phyloP scores from a whole-genome alignment of 2,888 invertebrate genomes.

The Sphaerophoria rueppellii region DNA sequence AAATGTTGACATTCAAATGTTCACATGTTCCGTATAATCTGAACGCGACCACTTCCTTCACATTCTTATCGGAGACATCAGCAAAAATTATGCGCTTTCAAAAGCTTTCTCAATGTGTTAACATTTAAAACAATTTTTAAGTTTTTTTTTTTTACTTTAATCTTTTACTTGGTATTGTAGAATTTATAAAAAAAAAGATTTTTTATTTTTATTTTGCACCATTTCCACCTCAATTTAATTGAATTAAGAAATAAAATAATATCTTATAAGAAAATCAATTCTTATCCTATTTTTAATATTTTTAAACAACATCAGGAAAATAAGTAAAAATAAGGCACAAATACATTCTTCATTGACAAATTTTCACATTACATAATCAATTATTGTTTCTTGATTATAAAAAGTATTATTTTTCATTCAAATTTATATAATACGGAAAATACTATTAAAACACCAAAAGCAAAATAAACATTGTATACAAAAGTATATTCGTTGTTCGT shows the following conservation, averaged over 20 bases:
- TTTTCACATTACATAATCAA: slow-evolving; percentile 19
- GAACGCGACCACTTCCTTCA: too few relatives aligned
- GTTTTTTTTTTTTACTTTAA: too few relatives aligned
- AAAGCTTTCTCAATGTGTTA: too few relatives aligned
- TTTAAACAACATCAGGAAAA: slow-evolving; percentile 32
- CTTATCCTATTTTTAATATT: slow-evolving; percentile 19
- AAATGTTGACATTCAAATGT: too few relatives aligned
- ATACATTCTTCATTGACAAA: slow-evolving; percentile 41
- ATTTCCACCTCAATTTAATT: slow-evolving; percentile 38
- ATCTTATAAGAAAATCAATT: not conserved
- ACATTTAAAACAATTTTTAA: too few relatives aligned
- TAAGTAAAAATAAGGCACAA: slow-evolving; percentile 59
- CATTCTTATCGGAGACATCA: too few relatives aligned
- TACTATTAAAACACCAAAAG: slow-evolving; percentile 14
- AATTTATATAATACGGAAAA: too few relatives aligned
- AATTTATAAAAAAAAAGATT: slow-evolving; percentile 16
- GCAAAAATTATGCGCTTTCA: too few relatives aligned
- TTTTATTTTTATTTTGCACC: slow-evolving; percentile 49
- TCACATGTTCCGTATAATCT: too few relatives aligned
- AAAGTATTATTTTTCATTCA: not conserved
- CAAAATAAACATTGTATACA: slow-evolving; percentile 32
- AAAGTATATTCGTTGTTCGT: slow-evolving; percentile 58
- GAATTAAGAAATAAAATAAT: slow-evolving; percentile 30
- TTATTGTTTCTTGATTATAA: slow-evolving; percentile 13
- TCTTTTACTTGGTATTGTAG: slow-evolving; percentile 7